Evolutionary conservation across 1,140 invertebrate genomes (phyloP), one percentile per base, ranked within the genome.

Genomic region (Meteorus sp.): DNA sequence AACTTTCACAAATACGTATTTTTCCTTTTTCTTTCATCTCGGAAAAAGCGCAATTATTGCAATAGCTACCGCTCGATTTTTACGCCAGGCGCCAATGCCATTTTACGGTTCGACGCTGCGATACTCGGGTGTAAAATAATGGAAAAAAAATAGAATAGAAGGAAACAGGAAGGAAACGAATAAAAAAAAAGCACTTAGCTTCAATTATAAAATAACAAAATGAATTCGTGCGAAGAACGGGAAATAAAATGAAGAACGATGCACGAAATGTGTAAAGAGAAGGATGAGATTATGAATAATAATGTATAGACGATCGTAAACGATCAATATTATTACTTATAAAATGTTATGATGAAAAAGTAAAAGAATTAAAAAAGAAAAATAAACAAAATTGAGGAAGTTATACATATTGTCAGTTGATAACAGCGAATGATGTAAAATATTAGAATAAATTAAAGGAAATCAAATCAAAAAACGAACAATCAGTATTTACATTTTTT

Each of bases 331-430:
- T 69, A 56, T 62, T 70, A 72, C 25, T 64, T 69, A 69, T 73
- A 72, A n/a, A 74, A 69, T 75, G 71, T 75, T 74, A 74, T 60
- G 60, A 45, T 33, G 27, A 58, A 43, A 25, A 47, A 45, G 33
- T 13, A n/a, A n/a, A n/a, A n/a, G n/a, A n/a, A n/a, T n/a, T n/a
- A n/a, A n/a, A n/a, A n/a, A n/a, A n/a, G n/a, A n/a, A n/a, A n/a
- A n/a, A n/a, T n/a, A n/a, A n/a, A n/a, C n/a, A n/a, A 70, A 72
- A 69, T 66, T 72, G 71, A 72, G 64, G 57, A 70, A 73, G 73
- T 68, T 65, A 66, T 63, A 63, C 72, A 65, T 74, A 72, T 74
- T 72, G 65, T 73, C 69, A 69, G 69, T 73, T 73, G 63, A 71
- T 47, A 50, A 13, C 51, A 57, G 60, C 20, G 59, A 66, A 62